These are phyloP conservation scores for Tetraneura akinire DNA, from an alignment of 1,140 invertebrate genomes.

Conservation along the genomic window DNA sequence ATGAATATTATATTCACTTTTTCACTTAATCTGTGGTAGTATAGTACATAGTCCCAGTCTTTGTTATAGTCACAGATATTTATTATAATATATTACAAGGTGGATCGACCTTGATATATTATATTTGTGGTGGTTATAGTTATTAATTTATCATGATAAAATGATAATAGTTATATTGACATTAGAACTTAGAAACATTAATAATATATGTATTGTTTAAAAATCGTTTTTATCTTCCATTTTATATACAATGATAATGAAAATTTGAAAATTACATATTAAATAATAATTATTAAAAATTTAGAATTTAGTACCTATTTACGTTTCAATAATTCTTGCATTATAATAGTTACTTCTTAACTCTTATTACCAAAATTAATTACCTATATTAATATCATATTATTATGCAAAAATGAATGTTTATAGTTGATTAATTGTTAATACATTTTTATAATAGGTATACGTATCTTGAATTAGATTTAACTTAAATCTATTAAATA, in stretches of 20 bases:
- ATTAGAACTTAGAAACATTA: neutral
- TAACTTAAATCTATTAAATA: neutral
- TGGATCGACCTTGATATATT: too few relatives aligned
- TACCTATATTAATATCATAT: too few relatives aligned
- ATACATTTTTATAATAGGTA: neutral
- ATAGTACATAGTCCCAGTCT: too few relatives aligned
- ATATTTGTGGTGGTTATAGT: too few relatives aligned
- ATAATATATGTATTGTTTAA: neutral
- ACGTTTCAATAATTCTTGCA: too few relatives aligned
- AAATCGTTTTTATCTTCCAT: neutral
- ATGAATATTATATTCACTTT: too few relatives aligned
- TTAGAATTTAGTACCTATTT: neutral
- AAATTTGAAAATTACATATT: slow-evolving; percentile 29
- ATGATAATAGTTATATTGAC: too few relatives aligned
- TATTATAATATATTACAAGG: too few relatives aligned
- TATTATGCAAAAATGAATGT: neutral
- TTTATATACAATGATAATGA: slow-evolving; percentile 42
- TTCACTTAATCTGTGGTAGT: too few relatives aligned
- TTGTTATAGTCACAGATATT: too few relatives aligned
- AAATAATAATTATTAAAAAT: neutral
- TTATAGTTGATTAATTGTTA: neutral
- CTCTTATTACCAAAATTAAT: too few relatives aligned
- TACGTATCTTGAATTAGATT: neutral
- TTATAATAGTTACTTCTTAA: neutral
- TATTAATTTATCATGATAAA: too few relatives aligned